Evolutionary conservation across 2,888 invertebrate genomes (phyloP).

Genomic region (Crepidodera aurea): DNA sequence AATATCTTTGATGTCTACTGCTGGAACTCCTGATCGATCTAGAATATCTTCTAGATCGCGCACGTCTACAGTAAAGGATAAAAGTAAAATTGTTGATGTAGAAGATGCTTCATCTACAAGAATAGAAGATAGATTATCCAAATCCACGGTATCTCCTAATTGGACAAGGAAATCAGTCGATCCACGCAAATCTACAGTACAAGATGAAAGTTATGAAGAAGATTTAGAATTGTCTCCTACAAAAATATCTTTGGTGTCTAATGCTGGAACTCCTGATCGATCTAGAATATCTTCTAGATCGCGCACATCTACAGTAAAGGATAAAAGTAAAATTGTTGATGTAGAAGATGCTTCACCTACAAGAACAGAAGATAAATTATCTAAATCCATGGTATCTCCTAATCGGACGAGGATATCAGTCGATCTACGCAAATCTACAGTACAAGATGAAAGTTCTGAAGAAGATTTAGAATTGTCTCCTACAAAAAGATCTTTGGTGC

Average conservation of each 20-base stretch:
- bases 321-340: not conserved
- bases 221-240: no score
- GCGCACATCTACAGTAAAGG: not conserved
- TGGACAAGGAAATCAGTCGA: not conserved
- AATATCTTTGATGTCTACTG: no score
- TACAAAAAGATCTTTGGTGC: not conserved
- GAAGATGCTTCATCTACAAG: not conserved
- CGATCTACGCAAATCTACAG: not conserved
- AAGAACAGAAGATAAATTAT: not conserved
- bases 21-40: no score
- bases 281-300: not conserved
- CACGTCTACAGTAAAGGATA: not conserved
- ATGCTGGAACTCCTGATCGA: not conserved
- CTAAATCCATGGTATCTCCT: not conserved
- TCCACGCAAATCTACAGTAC: not conserved
- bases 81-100: not conserved
- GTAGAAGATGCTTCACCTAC: not conserved
- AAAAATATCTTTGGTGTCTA: no score
- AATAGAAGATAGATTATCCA: not conserved
- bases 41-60: no score
- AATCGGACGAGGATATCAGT: not conserved
- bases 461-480: not conserved
- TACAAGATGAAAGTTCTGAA: not conserved
- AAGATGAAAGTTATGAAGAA: no score
- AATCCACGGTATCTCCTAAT: not conserved